These are phyloP conservation scores for Spongia lamella DNA, from an alignment of 37 sponge, comb jelly and placozoan species.

Conservation along the genomic window DNA sequence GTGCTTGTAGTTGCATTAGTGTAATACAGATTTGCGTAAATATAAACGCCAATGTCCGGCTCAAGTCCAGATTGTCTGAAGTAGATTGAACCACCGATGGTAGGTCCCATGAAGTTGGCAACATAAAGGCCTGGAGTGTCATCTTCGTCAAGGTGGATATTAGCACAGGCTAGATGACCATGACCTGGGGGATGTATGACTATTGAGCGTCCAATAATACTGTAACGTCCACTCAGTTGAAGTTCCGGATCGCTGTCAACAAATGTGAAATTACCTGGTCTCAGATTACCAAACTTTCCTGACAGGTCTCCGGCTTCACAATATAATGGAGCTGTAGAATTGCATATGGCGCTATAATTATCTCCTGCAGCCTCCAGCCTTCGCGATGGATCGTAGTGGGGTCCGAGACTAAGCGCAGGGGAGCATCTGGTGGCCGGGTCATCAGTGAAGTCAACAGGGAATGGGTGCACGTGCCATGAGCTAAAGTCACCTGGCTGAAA, in stretches of 20 bases:
- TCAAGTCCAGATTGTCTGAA: too few species aligned
- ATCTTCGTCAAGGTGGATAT: conserved; percentile 19
- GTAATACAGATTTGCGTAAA: too few species aligned
- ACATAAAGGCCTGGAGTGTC: too few species aligned
- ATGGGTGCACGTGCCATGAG: conserved; percentile 53
- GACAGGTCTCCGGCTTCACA: conserved; percentile 68
- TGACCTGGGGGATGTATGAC: conserved; percentile 17
- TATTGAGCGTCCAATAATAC: conserved; percentile 53
- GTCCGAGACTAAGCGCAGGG: background rate
- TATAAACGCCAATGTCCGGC: too few species aligned
- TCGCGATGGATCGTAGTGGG: conserved; percentile 56
- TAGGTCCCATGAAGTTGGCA: too few species aligned
- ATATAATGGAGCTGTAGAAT: background rate
- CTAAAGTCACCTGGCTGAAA: background rate
- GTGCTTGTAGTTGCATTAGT: too few species aligned
- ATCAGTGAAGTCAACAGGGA: conserved; percentile 51
- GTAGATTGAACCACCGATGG: too few species aligned
- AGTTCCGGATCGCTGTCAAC: background rate
- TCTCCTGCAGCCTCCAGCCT: background rate
- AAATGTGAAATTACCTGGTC: background rate
- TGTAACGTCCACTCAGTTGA: conserved; percentile 5
- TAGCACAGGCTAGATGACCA: conserved; percentile 44
- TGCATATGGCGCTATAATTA: conserved; percentile 25
- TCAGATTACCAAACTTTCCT: conserved; percentile 55
- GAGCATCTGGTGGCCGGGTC: conserved; percentile 33